Evolutionary conservation across 1,140 invertebrate species (phyloP).

Genomic region (Dendrolimus kikuchii): DNA sequence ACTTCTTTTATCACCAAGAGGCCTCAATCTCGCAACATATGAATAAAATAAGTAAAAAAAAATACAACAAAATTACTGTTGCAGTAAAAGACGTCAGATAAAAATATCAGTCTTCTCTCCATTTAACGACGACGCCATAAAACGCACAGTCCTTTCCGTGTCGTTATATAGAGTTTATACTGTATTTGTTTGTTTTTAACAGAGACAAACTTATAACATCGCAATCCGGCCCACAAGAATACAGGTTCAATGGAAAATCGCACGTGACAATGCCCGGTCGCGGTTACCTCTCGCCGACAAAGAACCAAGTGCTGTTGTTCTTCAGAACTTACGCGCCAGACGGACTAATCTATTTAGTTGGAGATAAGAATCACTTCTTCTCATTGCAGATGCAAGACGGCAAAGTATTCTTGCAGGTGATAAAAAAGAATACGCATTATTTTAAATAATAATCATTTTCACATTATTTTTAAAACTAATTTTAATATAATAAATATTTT

Average conservation of each 20-base stretch:
- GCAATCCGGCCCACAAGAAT: conserved; percentile 74
- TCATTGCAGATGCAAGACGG: conserved; percentile 89
- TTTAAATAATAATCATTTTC: background rate
- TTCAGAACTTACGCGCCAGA: conserved; percentile 92
- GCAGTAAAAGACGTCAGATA: too few species aligned
- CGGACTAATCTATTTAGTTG: conserved; percentile 91
- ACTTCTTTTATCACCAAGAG: too few species aligned
- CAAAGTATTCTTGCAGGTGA: conserved; percentile 79
- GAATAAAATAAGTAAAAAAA: too few species aligned
- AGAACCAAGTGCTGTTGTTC: conserved; percentile 61
- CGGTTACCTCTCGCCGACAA: conserved; percentile 38
- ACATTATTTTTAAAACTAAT: too few species aligned
- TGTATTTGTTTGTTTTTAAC: conserved; percentile 21
- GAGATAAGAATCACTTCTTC: conserved; percentile 83
- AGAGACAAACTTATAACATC: conserved; percentile 78
- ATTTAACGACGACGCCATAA: too few species aligned
- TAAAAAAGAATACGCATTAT: background rate
- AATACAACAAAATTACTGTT: too few species aligned
- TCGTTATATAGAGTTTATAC: too few species aligned
- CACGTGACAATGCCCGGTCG: conserved; percentile 46
- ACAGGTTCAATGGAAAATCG: conserved; percentile 85
- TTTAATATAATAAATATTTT: too few species aligned
- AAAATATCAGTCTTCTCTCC: too few species aligned
- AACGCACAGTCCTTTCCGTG: too few species aligned
- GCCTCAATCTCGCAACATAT: too few species aligned